These are phyloP conservation scores for Otus scops DNA, from an alignment of 2,797 vertebrate species.

Conservation along the genomic window DNA sequence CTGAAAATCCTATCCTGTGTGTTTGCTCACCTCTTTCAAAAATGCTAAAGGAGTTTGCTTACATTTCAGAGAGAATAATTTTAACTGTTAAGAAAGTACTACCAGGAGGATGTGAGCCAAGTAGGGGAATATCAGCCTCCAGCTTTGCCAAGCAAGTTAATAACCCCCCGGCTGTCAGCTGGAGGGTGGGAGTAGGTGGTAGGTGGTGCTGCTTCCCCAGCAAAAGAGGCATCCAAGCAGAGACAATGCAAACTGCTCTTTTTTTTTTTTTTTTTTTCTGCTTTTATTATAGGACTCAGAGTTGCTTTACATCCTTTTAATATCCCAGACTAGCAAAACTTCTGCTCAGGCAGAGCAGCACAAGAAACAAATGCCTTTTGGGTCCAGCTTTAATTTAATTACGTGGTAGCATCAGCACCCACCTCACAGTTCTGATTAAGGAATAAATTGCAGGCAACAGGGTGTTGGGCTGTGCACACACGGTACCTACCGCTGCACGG, in stretches of 20 bases:
- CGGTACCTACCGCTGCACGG: rapidly evolving
- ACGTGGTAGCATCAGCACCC: rapidly evolving
- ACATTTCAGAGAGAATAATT: neutral
- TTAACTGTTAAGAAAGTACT: neutral
- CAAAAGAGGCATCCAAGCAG: neutral
- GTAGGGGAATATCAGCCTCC: neutral
- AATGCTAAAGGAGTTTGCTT: neutral
- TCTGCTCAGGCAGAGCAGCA: neutral
- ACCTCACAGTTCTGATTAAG: rapidly evolving
- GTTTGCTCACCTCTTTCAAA: neutral
- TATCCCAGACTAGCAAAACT: neutral
- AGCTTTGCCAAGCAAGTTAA: neutral
- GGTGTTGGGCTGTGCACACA: rapidly evolving
- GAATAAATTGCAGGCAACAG: neutral
- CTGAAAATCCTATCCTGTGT: neutral
- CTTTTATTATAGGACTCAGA: neutral
- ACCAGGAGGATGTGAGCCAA: slow-evolving; percentile 27
- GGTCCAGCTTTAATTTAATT: neutral
- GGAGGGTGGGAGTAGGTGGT: slow-evolving; percentile 30
- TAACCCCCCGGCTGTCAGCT: neutral
- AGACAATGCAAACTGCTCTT: neutral
- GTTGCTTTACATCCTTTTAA: neutral
- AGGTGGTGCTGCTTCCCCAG: slow-evolving; percentile 37
- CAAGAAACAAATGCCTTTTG: neutral
- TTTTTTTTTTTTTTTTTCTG: neutral